These are phyloP conservation scores for Synchiropus splendidus DNA, from an alignment of 2,113 vertebrate species.

Conservation along the genomic window DNA sequence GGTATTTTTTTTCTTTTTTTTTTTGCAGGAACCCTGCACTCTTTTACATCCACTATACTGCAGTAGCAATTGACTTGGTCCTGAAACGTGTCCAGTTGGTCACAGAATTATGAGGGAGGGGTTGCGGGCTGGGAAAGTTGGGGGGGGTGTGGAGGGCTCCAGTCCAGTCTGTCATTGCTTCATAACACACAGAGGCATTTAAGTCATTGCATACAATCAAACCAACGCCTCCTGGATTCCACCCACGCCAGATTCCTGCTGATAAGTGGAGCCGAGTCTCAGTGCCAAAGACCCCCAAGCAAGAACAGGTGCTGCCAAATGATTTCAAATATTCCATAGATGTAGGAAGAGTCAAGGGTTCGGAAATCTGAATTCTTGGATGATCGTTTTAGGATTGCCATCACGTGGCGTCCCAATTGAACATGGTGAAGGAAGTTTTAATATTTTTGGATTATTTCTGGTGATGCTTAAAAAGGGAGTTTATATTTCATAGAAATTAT, in stretches of 20 bases:
- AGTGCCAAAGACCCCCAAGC: conserved; percentile 63
- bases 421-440: no score
- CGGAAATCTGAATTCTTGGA: conserved; percentile 43
- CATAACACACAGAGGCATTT: conserved; percentile 56
- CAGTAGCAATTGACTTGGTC: conserved; percentile 38
- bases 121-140: background rate
- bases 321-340: conserved; percentile 50
- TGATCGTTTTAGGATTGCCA: conserved; percentile 53
- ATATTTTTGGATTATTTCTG: no score
- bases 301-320: conserved; percentile 67
- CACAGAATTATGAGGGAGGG: conserved; percentile 47
- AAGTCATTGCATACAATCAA: conserved; percentile 69
- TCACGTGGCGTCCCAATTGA: conserved; percentile 53
- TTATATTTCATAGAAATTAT: no score
- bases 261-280: conserved; percentile 59
- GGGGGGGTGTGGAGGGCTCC: conserved; percentile 28
- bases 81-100: conserved; percentile 43
- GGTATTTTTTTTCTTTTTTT: conserved; percentile 26
- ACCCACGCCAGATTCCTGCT: conserved; percentile 57
- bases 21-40: conserved; percentile 12
- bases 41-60: conserved; percentile 18
- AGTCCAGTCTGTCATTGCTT: conserved; percentile 47
- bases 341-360: background rate
- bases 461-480: no score
- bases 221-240: conserved; percentile 63